Conservation (phyloP, 2,113 vertebrate species). For the Grammomys surdaster region DNA sequence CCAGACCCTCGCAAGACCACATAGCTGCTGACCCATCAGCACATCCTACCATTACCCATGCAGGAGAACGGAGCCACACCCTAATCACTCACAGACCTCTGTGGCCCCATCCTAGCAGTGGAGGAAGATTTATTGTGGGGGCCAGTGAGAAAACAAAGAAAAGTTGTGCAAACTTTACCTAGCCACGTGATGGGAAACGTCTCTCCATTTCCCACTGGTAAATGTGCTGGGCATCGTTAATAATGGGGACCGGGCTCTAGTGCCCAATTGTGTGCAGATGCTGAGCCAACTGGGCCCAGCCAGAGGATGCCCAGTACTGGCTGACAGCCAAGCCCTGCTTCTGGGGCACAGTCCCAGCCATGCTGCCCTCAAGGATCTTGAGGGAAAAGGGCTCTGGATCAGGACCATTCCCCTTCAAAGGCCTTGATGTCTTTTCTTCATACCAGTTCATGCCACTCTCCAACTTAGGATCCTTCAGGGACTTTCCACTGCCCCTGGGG, state of each 20-base stretch:
- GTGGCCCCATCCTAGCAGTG: conserved; percentile 85
- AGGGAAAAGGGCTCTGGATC: background rate
- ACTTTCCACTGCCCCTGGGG: background rate
- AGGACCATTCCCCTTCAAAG: background rate
- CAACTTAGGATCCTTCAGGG: background rate
- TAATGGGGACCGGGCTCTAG: conserved; percentile 77
- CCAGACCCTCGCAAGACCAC: conserved; percentile 66
- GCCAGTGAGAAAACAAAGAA: conserved; percentile 87
- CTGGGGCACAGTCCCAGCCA: background rate
- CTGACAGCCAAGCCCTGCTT: background rate
- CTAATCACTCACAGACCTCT: conserved; percentile 89
- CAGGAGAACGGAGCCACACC: conserved; percentile 80
- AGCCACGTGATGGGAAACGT: conserved; percentile 87
- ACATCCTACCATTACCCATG: conserved; percentile 84
- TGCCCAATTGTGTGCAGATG: background rate
- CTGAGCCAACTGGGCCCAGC: background rate
- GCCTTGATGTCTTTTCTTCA: background rate
- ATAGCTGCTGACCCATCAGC: conserved; percentile 76
- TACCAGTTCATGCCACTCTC: background rate
- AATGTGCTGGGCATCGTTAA: conserved; percentile 83
- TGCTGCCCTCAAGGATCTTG: background rate
- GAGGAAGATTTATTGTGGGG: conserved; percentile 88
- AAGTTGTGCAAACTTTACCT: conserved; percentile 89
- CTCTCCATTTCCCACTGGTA: conserved; percentile 87
- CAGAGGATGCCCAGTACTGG: background rate